A percentile compares a stretch with the other conserved stretches of the same genome.
These are phyloP conservation scores for Sitta carolinensis DNA, from an alignment of 2,797 vertebrate genomes.

Conservation along the genomic window DNA sequence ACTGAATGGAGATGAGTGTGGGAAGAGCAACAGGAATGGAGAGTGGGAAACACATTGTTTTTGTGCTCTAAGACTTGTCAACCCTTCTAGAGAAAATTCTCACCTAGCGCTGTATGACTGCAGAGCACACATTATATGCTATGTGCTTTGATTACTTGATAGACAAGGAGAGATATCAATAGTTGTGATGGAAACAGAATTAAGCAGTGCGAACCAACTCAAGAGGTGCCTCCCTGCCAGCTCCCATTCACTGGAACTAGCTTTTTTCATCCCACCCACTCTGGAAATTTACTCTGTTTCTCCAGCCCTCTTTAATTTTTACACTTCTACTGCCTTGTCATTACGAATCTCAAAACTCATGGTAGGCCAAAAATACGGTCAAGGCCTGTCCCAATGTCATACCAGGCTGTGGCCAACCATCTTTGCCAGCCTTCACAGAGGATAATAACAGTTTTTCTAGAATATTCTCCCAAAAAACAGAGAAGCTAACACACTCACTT, in stretches of 20 bases:
- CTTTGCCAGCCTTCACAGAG: not conserved
- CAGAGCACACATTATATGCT: not conserved
- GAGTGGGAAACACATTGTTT: not conserved
- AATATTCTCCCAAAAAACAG: not conserved
- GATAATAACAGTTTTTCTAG: not conserved
- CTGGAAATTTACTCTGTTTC: not conserved
- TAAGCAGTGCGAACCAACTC: not conserved
- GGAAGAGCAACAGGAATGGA: not conserved
- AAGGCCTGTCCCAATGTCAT: not conserved
- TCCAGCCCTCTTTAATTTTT: not conserved
- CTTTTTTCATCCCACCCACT: not conserved
- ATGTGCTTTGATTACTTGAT: not conserved
- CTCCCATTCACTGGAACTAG: not conserved
- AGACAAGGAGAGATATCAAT: not conserved
- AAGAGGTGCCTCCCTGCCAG: not conserved
- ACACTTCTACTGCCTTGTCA: not conserved
- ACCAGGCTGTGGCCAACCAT: not conserved
- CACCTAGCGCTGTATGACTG: not conserved
- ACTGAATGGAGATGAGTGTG: accelerated
- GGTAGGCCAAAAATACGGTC: not conserved
- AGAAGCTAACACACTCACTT: not conserved
- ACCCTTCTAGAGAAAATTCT: not conserved
- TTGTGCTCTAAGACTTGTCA: not conserved
- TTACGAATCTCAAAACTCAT: not conserved
- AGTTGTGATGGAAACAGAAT: not conserved